A percentile compares a stretch with the other conserved stretches of the same genome.
phyloP scores from a whole-genome alignment of 2,888 invertebrate species.

The Tipula vernalis region DNA sequence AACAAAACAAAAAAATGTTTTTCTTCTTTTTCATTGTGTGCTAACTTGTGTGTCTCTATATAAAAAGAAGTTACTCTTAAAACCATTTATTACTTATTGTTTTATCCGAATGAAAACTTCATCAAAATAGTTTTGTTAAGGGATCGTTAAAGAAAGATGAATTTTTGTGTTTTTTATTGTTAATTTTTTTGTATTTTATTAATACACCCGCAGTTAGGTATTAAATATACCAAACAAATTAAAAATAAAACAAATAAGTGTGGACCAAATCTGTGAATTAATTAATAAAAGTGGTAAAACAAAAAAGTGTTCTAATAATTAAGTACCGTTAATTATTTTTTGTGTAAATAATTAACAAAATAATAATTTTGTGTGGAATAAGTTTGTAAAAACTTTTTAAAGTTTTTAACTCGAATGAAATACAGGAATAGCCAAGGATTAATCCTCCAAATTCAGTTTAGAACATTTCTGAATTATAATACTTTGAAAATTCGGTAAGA shows the following conservation, averaged over 20 bases:
- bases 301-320: background rate
- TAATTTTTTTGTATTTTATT: background rate
- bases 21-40: background rate
- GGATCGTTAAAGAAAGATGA: background rate
- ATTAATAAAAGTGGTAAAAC: background rate
- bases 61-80: background rate
- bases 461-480: conserved; percentile 28
- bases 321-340: background rate
- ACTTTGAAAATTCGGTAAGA: conserved; percentile 10
- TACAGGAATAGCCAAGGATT: conserved; percentile 34
- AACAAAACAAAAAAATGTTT: background rate
- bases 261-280: background rate
- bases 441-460: conserved; percentile 35
- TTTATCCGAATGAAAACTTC: background rate
- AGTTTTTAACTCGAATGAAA: conserved; percentile 25
- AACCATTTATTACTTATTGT: background rate
- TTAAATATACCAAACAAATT: too few species aligned
- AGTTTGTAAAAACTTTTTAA: background rate
- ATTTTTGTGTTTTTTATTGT: background rate
- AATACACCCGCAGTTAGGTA: too few species aligned
- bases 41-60: background rate
- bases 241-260: background rate
- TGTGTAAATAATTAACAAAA: background rate
- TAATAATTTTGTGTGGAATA: background rate
- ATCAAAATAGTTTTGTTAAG: background rate